Evolutionary conservation across 2,113 vertebrate genomes (phyloP).

Genomic region (Glareola pratincola): DNA sequence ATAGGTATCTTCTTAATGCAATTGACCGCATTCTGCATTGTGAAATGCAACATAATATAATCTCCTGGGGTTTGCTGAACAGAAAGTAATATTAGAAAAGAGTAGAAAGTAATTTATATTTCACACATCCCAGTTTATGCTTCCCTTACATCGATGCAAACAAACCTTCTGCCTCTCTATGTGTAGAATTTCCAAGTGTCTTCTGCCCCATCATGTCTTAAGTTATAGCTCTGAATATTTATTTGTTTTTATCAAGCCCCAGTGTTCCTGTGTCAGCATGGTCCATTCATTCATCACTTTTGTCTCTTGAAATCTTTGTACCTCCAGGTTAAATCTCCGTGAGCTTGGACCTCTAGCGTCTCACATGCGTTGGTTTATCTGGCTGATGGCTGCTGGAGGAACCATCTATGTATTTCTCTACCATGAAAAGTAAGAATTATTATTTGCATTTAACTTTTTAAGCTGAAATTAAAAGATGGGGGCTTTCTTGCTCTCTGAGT

Average conservation of each 20-base stretch:
- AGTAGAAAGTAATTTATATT: not conserved
- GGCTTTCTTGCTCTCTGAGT: not conserved
- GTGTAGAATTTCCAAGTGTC: not conserved
- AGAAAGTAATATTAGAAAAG: not conserved
- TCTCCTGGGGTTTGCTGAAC: not conserved
- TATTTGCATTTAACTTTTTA: slow-evolving; percentile 26
- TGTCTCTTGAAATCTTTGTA: slow-evolving; percentile 41
- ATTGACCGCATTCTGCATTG: not conserved
- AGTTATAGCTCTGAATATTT: not conserved
- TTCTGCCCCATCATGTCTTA: not conserved
- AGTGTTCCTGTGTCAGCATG: not conserved
- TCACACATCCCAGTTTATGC: not conserved
- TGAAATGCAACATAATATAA: not conserved
- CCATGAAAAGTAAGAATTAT: slow-evolving; percentile 90
- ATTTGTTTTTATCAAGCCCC: not conserved
- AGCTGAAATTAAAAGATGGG: not conserved
- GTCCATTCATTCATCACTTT: not conserved
- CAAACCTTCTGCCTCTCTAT: not conserved
- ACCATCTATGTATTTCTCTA: slow-evolving; percentile 96
- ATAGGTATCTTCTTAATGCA: not conserved
- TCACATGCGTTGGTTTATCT: slow-evolving; percentile 98
- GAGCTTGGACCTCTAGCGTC: slow-evolving; percentile 92
- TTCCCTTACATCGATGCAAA: not conserved
- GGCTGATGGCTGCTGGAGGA: slow-evolving; percentile 96
- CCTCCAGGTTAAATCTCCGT: slow-evolving; percentile 92